Base-by-base conservation (phyloP, 2,113 vertebrate genomes). In the Willisornis vidua region DNA sequence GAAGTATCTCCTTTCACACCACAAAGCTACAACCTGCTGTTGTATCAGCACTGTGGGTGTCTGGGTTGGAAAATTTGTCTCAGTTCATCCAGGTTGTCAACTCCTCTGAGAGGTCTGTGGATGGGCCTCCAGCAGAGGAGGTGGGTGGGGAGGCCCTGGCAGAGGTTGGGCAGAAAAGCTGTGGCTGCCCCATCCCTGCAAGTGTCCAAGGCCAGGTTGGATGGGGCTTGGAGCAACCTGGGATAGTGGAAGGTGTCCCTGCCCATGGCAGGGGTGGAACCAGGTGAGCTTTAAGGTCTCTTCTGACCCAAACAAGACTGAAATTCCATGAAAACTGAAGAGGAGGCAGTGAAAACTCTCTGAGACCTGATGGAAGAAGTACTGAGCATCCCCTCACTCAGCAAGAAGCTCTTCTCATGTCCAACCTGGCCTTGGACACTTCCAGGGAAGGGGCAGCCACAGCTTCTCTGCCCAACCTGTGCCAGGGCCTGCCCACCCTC, bases 331-430 rank as follows among this genome's bases (percentile, higher is more conserved):
- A 75, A 61, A 55, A 62, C 23, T 12, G 31, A 25, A 63, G 28
- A 14, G 25, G 19, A 35, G 18, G 31, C 28, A 46, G 25, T 4
- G 28, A 70, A 78, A 51, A 41, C 19, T 17, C 49, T 61, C 46
- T 15, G 9, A 26, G n/a, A 85, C 28, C 48, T 51, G 22, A 37
- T 17, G 28, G 55, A 55, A 83, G 41, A 46, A 57, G n/a, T 22
- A 51, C 29, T 8, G 19, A 66, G 19, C 7, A 37, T 31, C 17
- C 87, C 24, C 51, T 75, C 43, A 19, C 31, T 37, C 41, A 76
- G n/a, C 31, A 62, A 45, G 31, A 19, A 83, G 23, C 11, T 41
- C 20, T 46, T n/a, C 54, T 82, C 1, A 0, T 1, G 4, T 9
- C 7, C 55, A 71, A 4, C 48, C 28, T 62, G 28, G 9, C 33